A percentile compares a stretch with the other conserved stretches of the same genome.
These are phyloP conservation scores for Dilophus febrilis DNA, from an alignment of 2,888 invertebrate genomes.

Conservation along the genomic window DNA sequence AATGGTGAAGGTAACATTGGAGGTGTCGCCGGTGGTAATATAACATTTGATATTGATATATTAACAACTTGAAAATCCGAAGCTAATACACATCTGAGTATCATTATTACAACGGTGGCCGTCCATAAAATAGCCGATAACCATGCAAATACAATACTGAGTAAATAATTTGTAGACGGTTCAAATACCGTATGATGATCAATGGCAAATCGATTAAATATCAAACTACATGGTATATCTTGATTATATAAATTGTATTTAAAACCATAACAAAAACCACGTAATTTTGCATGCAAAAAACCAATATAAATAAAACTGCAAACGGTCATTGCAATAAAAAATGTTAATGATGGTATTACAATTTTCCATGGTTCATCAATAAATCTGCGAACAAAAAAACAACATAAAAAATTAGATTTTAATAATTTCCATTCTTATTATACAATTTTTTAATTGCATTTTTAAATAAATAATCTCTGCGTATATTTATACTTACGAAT, in stretches of 20 bases:
- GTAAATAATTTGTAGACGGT: neutral
- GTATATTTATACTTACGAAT: no score
- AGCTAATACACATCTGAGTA: conserved; percentile 20
- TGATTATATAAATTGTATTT: neutral
- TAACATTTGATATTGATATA: neutral
- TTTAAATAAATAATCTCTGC: no score
- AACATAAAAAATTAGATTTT: neutral
- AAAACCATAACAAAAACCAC: neutral
- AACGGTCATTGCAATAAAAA: conserved; percentile 21
- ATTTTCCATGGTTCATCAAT: conserved; percentile 25
- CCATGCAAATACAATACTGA: conserved; percentile 5
- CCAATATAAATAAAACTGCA: neutral
- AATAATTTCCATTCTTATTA: no score
- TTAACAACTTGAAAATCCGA: conserved; percentile 21
- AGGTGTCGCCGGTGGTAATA: no score
- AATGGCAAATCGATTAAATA: neutral
- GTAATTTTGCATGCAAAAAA: neutral
- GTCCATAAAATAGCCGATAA: conserved; percentile 18
- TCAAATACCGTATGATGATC: neutral
- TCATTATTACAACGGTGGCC: conserved; percentile 19
- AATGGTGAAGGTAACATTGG: no score
- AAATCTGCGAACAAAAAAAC: neutral
- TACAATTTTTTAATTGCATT: no score
- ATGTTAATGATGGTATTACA: conserved; percentile 21
- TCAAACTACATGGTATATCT: neutral